Evolutionary conservation across 2,888 invertebrate species (phyloP), one percentile per base, ranked within the genome.

Genomic region (Cerceris ruficornis): DNA sequence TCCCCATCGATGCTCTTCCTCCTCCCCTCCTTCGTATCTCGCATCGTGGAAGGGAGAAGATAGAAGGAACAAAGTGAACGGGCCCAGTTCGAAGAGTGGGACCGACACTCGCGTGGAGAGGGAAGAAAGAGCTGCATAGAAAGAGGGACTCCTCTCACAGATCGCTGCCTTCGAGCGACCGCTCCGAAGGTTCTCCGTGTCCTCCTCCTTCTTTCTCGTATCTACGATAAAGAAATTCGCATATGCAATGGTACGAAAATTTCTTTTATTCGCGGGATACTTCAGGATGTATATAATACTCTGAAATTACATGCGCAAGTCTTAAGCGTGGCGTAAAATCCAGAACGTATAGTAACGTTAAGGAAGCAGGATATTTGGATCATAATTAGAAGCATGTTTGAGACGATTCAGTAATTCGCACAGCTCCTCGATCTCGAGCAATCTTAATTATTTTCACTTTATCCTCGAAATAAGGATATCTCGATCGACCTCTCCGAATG

Each of bases 1-100:
- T 84, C 87, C 88, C 86, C 75, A 75, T 73, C 77, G 69, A 75
- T 43, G 71, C 50, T 76, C 70, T 72, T 77, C 52, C 86, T 70
- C 62, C 70, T 75, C 65, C 76, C 74, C 41, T 67, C 14, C 49
- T 28, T 39, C 13, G 42, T 41, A 14, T 17, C 11, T 1, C 28
- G 28, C 28, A 28, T 28, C n/a, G n/a, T 4, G 42, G 14, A 13
- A 2, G 13, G n/a, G 62, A 49, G 65, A 79, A n/a, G 49, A 8
- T 13, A 13, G 73, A 11, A 43, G 15, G 74, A 68, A 52, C 71
- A 28, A 59, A 71, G 60, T 50, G 69, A 77, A 58, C 54, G 50
- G 66, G 41, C 42, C 64, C 28, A 60, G 62, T 15, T 50, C 39
- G 60, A 55, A 43, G 57, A 7, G 28, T 17, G 13, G 49, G 41